Conservation (phyloP, 2,797 vertebrate genomes). For the Xyrichtys novacula region DNA sequence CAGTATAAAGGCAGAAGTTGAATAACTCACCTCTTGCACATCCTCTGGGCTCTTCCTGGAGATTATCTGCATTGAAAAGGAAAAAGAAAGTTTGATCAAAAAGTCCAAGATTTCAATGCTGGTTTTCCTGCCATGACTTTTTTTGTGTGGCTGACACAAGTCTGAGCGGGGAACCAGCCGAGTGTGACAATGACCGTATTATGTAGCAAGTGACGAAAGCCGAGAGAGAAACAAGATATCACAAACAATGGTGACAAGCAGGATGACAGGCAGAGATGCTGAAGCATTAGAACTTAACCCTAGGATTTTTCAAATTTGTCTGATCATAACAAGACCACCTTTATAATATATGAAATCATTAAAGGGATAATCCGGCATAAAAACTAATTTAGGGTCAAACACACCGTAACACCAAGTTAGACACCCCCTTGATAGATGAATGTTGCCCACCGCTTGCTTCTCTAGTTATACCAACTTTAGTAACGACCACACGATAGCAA, state of each 20-base stretch:
- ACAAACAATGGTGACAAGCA: constrained; percentile 50
- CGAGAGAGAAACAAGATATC: constrained; percentile 72
- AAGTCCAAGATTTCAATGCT: neutral
- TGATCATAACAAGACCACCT: too few relatives aligned
- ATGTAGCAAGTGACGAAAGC: constrained; percentile 53
- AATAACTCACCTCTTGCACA: constrained; percentile 94
- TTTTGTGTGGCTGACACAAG: constrained; percentile 14
- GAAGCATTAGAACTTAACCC: constrained; percentile 24
- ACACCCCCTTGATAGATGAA: too few relatives aligned
- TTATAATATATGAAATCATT: neutral
- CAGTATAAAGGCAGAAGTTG: neutral
- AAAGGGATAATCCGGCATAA: too few relatives aligned
- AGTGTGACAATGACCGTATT: constrained; percentile 78
- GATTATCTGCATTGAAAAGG: constrained; percentile 87
- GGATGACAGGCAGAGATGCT: constrained; percentile 8
- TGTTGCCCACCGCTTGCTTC: too few relatives aligned
- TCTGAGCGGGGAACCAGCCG: constrained; percentile 16
- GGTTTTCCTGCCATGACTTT: constrained; percentile 7
- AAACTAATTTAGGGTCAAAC: too few relatives aligned
- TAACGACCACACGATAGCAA: too few relatives aligned
- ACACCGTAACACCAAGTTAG: too few relatives aligned
- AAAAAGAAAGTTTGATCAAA: constrained; percentile 10
- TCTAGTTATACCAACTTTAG: too few relatives aligned
- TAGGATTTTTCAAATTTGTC: too few relatives aligned
- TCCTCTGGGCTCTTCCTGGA: constrained; percentile 96